Conservation (phyloP, 2,888 invertebrate species). For the Cataglyphis rosenhaueri region DNA sequence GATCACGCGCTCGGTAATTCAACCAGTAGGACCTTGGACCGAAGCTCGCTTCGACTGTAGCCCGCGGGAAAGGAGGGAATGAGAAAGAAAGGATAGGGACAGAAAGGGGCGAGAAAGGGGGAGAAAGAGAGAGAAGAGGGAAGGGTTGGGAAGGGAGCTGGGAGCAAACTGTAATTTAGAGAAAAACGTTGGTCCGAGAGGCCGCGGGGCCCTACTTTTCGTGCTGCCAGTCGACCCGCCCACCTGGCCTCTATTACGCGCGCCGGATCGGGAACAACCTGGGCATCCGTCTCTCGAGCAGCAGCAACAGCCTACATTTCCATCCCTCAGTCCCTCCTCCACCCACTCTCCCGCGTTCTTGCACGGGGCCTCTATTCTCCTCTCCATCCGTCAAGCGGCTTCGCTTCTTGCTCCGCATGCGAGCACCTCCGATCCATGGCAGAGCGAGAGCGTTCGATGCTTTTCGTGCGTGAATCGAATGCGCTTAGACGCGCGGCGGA, state of each 20-base stretch:
- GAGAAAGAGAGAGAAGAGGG: slow-evolving; percentile 59
- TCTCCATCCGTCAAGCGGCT: slow-evolving; percentile 11
- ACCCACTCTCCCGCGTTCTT: background rate
- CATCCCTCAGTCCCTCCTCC: background rate
- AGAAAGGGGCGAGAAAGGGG: slow-evolving; percentile 42
- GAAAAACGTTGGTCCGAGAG: slow-evolving; percentile 74
- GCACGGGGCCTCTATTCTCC: background rate
- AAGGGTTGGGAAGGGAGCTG: slow-evolving; percentile 51
- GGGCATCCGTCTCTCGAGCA: slow-evolving; percentile 51
- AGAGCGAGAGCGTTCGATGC: slow-evolving; percentile 11
- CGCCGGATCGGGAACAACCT: slow-evolving; percentile 66
- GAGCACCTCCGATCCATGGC: slow-evolving; percentile 17
- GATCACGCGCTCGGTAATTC: slow-evolving; percentile 64
- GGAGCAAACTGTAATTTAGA: slow-evolving; percentile 76
- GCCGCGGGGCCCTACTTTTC: slow-evolving; percentile 76
- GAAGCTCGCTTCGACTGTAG: slow-evolving; percentile 32
- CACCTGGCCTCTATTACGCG: slow-evolving; percentile 75
- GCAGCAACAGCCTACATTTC: slow-evolving; percentile 41
- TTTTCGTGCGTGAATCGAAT: slow-evolving; percentile 27
- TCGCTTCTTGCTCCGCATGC: background rate
- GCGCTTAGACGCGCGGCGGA: slow-evolving; percentile 36
- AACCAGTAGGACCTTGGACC: slow-evolving; percentile 58
- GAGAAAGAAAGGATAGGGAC: slow-evolving; percentile 64
- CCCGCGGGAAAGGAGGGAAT: slow-evolving; percentile 64
- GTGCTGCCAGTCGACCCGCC: slow-evolving; percentile 73